A percentile compares a stretch with the other conserved stretches of the same genome.
These are phyloP conservation scores for Colletes collaris DNA, from an alignment of 2,888 invertebrate genomes.

Conservation along the genomic window DNA sequence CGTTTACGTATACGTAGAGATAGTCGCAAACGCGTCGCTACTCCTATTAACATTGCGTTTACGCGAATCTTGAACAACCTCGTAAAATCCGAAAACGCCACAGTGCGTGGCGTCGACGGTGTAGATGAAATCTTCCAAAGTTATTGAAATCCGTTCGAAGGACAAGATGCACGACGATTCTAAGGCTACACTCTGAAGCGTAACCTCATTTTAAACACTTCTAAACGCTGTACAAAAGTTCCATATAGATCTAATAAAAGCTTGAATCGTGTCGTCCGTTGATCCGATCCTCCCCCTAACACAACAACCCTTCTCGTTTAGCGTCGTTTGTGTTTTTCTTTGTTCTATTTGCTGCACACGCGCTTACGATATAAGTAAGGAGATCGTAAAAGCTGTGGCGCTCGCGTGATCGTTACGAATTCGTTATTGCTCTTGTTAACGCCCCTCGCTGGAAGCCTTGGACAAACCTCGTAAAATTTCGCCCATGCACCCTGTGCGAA, in stretches of 20 bases:
- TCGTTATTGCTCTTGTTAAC: slow-evolving; percentile 80
- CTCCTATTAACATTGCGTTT: slow-evolving; percentile 67
- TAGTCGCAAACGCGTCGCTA: slow-evolving; percentile 56
- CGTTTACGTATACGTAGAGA: slow-evolving; percentile 57
- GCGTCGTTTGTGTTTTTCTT: slow-evolving; percentile 9
- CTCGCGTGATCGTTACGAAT: slow-evolving; percentile 80
- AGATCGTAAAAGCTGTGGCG: slow-evolving; percentile 72
- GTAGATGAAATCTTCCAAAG: slow-evolving; percentile 32
- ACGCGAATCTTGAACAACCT: slow-evolving; percentile 58
- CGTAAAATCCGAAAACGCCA: slow-evolving; percentile 56
- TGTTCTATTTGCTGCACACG: slow-evolving; percentile 42
- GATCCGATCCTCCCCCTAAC: slow-evolving; percentile 4
- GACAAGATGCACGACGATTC: not conserved
- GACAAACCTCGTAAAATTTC: slow-evolving; percentile 77
- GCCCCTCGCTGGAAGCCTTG: slow-evolving; percentile 71
- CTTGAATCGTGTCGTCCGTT: slow-evolving; percentile 6
- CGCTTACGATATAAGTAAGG: slow-evolving; percentile 45
- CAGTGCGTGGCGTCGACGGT: slow-evolving; percentile 18
- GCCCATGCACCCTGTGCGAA: slow-evolving; percentile 56
- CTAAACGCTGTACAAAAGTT: no score
- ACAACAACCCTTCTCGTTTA: not conserved
- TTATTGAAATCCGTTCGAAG: slow-evolving; percentile 3
- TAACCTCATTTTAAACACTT: no score
- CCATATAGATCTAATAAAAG: no score
- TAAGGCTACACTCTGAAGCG: no score